Percentiles rank a stretch among this genome's conserved stretches.
Evolutionary conservation across 2,113 vertebrate genomes (phyloP).

Genomic region (Ondatra zibethicus): DNA sequence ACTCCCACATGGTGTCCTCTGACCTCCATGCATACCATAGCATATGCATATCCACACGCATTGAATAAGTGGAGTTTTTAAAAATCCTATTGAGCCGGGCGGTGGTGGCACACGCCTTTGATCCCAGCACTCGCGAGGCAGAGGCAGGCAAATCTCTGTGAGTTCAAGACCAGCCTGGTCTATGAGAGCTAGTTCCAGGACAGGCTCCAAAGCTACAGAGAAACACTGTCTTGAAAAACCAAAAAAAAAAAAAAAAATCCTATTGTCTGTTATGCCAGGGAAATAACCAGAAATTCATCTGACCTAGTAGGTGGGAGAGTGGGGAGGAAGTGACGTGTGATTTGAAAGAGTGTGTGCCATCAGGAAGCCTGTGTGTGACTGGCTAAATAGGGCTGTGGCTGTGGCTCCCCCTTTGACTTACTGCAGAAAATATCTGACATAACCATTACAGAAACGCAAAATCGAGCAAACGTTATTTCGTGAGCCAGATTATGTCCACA

Average conservation of each 20-base stretch:
- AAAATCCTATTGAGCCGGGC: too few relatives aligned
- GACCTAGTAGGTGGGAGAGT: neutral
- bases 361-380: neutral
- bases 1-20: neutral
- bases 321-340: neutral
- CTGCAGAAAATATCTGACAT: neutral
- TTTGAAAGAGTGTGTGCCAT: neutral
- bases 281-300: neutral
- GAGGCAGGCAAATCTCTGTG: too few relatives aligned
- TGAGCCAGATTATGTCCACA: neutral
- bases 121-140: too few relatives aligned
- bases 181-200: too few relatives aligned
- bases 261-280: neutral
- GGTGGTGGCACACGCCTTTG: too few relatives aligned
- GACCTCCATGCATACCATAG: neutral
- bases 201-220: too few relatives aligned
- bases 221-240: too few relatives aligned
- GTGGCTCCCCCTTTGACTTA: neutral
- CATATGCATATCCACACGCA: neutral
- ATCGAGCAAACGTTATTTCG: neutral
- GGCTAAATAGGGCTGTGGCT: neutral
- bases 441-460: neutral
- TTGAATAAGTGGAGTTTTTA: neutral
- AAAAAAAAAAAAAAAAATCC: too few relatives aligned
- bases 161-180: too few relatives aligned